phyloP scores from a whole-genome alignment of 2,888 invertebrate genomes.

The Lysandra coridon region DNA sequence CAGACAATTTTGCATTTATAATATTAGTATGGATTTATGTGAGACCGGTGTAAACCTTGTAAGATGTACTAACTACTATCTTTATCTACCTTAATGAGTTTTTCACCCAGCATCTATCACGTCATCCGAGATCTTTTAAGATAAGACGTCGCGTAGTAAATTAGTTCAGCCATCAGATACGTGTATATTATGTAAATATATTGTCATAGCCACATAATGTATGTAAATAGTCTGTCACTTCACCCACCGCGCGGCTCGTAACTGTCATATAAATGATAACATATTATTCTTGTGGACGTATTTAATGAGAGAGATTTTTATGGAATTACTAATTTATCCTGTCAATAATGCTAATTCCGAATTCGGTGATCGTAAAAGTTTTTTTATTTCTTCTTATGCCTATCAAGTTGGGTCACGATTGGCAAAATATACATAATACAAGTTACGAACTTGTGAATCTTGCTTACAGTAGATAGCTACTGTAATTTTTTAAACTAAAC shows the following conservation, averaged over 20 bases:
- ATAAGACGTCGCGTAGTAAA: background rate
- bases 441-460: background rate
- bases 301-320: background rate
- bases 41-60: background rate
- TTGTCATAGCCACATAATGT: constrained; percentile 1
- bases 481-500: no score
- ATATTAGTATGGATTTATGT: background rate
- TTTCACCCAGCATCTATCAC: constrained; percentile 9
- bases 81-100: background rate
- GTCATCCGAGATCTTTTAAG: constrained; percentile 7
- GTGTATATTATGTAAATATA: constrained; percentile 17
- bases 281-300: constrained; percentile 6
- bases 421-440: background rate
- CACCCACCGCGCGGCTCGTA: constrained; percentile 5
- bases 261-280: constrained; percentile 2
- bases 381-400: background rate
- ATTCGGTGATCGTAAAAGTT: background rate
- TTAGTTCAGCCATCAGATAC: constrained; percentile 11
- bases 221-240: constrained; percentile 10
- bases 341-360: background rate
- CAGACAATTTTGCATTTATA: background rate
- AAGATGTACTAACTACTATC: background rate
- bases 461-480: no score
- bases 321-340: background rate
- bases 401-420: background rate